These are phyloP conservation scores for Diplolepis rosae DNA, from an alignment of 2,888 invertebrate genomes.

Conservation along the genomic window DNA sequence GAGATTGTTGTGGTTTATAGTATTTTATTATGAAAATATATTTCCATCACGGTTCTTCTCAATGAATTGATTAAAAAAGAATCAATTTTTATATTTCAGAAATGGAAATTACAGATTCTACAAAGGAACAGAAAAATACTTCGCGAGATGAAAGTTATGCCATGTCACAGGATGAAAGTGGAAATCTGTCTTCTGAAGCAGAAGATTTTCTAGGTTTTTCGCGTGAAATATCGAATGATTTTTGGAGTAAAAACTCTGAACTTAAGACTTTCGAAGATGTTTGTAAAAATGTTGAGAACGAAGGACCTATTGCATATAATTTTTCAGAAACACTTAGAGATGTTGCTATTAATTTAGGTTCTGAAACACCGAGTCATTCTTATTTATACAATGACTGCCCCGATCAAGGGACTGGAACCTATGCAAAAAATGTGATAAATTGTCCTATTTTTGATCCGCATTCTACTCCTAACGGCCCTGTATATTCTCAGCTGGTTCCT, in stretches of 20 bases:
- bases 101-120: too few relatives aligned
- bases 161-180: too few relatives aligned
- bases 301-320: not conserved
- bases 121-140: too few relatives aligned
- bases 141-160: too few relatives aligned
- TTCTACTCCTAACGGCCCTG: not conserved
- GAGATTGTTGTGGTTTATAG: too few relatives aligned
- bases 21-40: too few relatives aligned
- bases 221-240: not conserved
- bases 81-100: too few relatives aligned
- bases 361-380: not conserved
- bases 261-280: not conserved
- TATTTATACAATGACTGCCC: not conserved
- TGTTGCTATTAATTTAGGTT: not conserved
- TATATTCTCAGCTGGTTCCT: not conserved
- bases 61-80: too few relatives aligned
- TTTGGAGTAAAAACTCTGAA: too few relatives aligned
- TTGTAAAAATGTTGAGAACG: not conserved
- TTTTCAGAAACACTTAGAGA: not conserved
- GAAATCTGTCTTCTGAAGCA: too few relatives aligned
- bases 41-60: too few relatives aligned
- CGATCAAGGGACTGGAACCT: slow-evolving; percentile 15
- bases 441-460: not conserved
- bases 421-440: not conserved
- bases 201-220: slow-evolving; percentile 3